These are phyloP conservation scores for Scartelaos histophorus DNA, from an alignment of 2,113 vertebrate genomes.

Conservation along the genomic window DNA sequence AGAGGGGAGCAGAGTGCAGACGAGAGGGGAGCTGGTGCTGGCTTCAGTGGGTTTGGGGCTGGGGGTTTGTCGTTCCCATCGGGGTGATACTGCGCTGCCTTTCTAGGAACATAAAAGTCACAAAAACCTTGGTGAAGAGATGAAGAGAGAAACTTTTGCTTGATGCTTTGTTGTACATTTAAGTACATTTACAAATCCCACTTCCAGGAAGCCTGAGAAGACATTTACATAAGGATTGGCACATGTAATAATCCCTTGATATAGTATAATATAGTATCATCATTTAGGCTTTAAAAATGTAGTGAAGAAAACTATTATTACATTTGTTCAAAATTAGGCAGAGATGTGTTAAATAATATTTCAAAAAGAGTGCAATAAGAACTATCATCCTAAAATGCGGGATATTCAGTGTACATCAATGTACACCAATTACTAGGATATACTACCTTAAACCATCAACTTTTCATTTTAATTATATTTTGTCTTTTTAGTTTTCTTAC, in stretches of 20 bases:
- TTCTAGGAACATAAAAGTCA: slow-evolving; percentile 73
- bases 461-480: neutral
- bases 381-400: too few species aligned
- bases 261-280: too few species aligned
- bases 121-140: slow-evolving; percentile 10
- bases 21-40: slow-evolving; percentile 44
- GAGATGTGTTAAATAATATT: neutral
- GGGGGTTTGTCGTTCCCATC: slow-evolving; percentile 49
- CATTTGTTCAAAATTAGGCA: neutral
- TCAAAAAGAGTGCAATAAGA: neutral
- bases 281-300: neutral
- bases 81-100: slow-evolving; percentile 49
- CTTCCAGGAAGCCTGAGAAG: slow-evolving; percentile 7
- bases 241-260: neutral
- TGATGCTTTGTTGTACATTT: slow-evolving; percentile 27
- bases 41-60: slow-evolving; percentile 67
- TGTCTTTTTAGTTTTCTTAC: neutral
- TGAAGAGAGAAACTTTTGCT: slow-evolving; percentile 5
- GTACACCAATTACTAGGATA: neutral
- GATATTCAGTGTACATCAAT: neutral
- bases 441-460: neutral
- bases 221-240: neutral
- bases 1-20: slow-evolving; percentile 23
- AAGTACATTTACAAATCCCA: slow-evolving; percentile 5
- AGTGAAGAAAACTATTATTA: too few species aligned